Percentiles rank a stretch among this genome's conserved stretches.
Evolutionary conservation across 2,888 invertebrate genomes (phyloP).

Genomic region (Coelinius sp.): DNA sequence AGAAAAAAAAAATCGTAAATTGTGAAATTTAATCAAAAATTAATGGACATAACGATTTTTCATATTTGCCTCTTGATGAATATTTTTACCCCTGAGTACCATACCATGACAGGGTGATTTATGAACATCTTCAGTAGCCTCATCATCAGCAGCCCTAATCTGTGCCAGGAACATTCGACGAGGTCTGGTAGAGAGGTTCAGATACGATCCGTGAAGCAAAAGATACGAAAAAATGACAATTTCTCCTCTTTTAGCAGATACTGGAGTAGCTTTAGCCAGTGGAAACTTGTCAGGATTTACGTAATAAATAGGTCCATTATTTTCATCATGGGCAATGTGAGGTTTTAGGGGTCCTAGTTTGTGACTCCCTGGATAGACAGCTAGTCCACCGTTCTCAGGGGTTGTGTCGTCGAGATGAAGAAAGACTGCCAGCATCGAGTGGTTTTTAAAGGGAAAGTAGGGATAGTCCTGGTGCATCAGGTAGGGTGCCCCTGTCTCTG

Average conservation of each 20-base stretch:
- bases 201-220: constrained; percentile 74
- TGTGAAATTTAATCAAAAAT: not conserved
- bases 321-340: not conserved
- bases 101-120: constrained; percentile 73
- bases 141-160: constrained; percentile 74
- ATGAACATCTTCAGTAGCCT: constrained; percentile 69
- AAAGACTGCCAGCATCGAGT: constrained; percentile 75
- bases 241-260: constrained; percentile 73
- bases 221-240: constrained; percentile 76
- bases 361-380: constrained; percentile 76
- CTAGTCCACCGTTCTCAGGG: constrained; percentile 75
- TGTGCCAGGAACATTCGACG: constrained; percentile 75
- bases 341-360: constrained; percentile 72
- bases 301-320: constrained; percentile 53
- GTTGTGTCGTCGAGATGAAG: constrained; percentile 74
- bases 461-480: constrained; percentile 77
- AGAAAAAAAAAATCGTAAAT: too few relatives aligned
- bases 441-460: constrained; percentile 75
- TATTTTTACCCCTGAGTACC: constrained; percentile 73
- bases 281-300: constrained; percentile 72
- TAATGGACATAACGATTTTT: constrained; percentile 56
- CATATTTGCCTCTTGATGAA: constrained; percentile 65
- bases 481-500: constrained; percentile 75
- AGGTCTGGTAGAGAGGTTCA: constrained; percentile 71
- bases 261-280: constrained; percentile 72